Conservation (phyloP, 2,888 invertebrate species). For the Cataglyphis altisquamis region DNA sequence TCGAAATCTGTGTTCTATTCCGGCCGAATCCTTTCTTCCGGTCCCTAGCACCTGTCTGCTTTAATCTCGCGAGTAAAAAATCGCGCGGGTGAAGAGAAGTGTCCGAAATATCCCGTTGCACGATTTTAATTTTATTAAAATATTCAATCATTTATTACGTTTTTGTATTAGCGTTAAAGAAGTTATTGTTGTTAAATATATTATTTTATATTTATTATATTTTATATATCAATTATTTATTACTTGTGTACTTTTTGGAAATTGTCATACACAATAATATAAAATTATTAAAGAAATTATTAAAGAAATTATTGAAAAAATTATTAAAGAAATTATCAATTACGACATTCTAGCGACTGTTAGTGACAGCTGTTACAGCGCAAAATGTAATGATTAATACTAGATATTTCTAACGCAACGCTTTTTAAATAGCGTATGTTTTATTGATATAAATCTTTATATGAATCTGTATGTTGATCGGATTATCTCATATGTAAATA, state of each 20-base stretch:
- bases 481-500: constrained; percentile 52
- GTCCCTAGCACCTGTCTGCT: constrained; percentile 47
- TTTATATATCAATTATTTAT: not conserved
- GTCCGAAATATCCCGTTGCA: constrained; percentile 15
- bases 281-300: not conserved
- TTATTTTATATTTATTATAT: not conserved
- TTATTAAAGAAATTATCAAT: not conserved
- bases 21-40: constrained; percentile 64
- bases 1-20: constrained; percentile 55
- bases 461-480: constrained; percentile 23
- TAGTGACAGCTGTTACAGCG: not conserved
- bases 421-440: not conserved
- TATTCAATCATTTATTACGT: not conserved
- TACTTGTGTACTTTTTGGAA: not conserved
- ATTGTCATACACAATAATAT: not conserved
- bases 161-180: not conserved
- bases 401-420: not conserved
- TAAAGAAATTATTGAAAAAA: no score
- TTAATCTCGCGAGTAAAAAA: constrained; percentile 44
- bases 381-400: not conserved
- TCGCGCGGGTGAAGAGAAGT: constrained; percentile 22
- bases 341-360: not conserved
- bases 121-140: not conserved
- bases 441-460: constrained; percentile 5
- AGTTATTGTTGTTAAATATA: not conserved